Conservation (phyloP, 2,797 vertebrate genomes). For the Amblyraja radiata region DNA sequence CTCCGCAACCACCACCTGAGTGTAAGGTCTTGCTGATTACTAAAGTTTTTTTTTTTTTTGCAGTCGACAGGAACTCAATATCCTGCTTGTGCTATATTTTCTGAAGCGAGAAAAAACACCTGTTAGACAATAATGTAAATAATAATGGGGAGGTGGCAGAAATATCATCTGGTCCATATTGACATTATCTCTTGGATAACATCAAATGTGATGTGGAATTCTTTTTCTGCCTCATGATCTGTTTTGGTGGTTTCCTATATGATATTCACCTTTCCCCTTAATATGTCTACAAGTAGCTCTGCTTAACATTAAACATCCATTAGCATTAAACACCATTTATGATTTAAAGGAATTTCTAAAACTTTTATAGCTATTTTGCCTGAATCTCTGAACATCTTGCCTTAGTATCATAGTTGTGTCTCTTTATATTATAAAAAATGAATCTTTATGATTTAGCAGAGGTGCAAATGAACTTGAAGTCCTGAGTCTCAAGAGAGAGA, state of each 20-base stretch:
- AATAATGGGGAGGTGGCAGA: background rate
- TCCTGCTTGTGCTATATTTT: background rate
- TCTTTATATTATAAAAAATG: background rate
- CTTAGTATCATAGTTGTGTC: background rate
- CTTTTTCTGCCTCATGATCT: background rate
- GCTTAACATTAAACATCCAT: background rate
- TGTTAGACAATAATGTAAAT: background rate
- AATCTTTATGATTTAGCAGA: background rate
- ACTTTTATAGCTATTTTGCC: background rate
- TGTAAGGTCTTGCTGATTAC: constrained; percentile 11
- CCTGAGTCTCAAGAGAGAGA: too few relatives aligned
- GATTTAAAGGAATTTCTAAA: background rate
- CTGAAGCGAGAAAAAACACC: background rate
- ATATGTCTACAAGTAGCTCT: background rate
- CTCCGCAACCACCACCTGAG: constrained; percentile 89
- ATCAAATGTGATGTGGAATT: background rate
- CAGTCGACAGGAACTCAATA: background rate
- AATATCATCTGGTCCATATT: background rate
- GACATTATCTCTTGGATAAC: background rate
- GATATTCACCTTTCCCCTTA: background rate
- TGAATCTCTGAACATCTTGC: background rate
- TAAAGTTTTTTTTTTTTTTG: background rate
- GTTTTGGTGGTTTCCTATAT: background rate
- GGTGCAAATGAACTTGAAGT: background rate
- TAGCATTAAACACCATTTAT: background rate